These are phyloP conservation scores for Aptenodytes forsteri DNA, from an alignment of 2,113 vertebrate genomes.

Conservation along the genomic window DNA sequence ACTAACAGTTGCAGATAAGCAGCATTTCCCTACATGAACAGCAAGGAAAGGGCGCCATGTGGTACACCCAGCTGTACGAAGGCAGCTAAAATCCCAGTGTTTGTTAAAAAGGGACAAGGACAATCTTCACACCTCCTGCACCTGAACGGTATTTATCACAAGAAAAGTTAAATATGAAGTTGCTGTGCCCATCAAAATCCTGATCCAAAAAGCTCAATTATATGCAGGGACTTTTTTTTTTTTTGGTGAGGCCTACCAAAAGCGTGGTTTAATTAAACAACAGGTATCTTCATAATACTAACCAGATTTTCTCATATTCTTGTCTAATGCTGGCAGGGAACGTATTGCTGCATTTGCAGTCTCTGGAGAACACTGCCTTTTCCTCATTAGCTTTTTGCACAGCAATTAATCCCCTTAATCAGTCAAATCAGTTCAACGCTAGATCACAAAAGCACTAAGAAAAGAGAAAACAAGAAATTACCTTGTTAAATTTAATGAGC, in stretches of 20 bases:
- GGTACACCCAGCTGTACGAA: accelerated
- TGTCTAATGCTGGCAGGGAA: neutral
- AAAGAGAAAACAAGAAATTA: slow-evolving; percentile 55
- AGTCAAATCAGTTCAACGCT: slow-evolving; percentile 15
- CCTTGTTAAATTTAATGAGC: slow-evolving; percentile 58
- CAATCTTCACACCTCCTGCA: neutral
- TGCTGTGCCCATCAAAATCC: neutral
- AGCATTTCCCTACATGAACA: neutral
- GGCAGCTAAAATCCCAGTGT: neutral
- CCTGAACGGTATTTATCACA: neutral
- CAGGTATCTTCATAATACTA: neutral
- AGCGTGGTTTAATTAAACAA: neutral
- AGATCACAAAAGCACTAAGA: slow-evolving; percentile 44
- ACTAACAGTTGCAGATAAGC: neutral
- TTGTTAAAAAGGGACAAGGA: neutral
- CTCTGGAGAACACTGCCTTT: slow-evolving; percentile 33
- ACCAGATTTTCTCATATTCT: neutral
- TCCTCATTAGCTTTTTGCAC: slow-evolving; percentile 52
- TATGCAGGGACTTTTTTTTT: neutral
- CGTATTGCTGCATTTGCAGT: neutral
- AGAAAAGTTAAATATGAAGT: neutral
- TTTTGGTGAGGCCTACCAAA: neutral
- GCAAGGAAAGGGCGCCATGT: accelerated
- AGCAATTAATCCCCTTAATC: slow-evolving; percentile 56
- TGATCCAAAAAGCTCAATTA: neutral